Evolutionary conservation across 2,888 invertebrate species (phyloP), one percentile per base, ranked within the genome.

Genomic region (Linnaemya tessellans): DNA sequence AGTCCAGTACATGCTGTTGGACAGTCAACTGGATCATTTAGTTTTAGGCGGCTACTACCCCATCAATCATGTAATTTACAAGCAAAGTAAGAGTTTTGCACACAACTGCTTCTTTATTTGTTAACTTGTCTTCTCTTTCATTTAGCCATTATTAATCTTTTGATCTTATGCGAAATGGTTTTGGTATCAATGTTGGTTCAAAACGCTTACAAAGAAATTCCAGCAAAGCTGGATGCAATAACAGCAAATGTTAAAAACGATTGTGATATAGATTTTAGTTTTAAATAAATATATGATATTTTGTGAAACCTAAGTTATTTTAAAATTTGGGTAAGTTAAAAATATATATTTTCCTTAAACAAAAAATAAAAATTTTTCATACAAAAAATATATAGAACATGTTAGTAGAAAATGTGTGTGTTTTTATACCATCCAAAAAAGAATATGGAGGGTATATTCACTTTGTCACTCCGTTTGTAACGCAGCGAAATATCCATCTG

Each of bases 101-200:
- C 15, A 25, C 30, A 8, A 1, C 18, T 7, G 15, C 9, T 8
- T 60, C 4, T 38, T 38, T 38, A 38, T 43, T 43, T 22, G 15
- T 8, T 5, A 46, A 15, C 4, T n/a, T 65, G n/a, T 46, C 30
- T 49, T 1, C 2, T 25, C 38, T 73, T n/a, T 41, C 30, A 38
- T 58, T 88, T 49, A 92, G 92, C 90, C 5, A 89, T 92, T n/a
- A 91, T 92, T 22, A 92, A 92, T 84, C 88, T 91, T 1, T 74
- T 92, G 20, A 91, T 92, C 80, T 83, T 92, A 74, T 87, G 89
- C 22, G 92, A 92, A 88, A 92, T 92, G 91, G 89, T 90, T 9
- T 84, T 92, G 71, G 90, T 92, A 9, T 92, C 92, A 8, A 88
- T 90, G 84, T 85, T 92, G 87, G 92, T 87, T 0, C 91, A 92